phyloP scores from a whole-genome alignment of 2,888 invertebrate genomes.

The Drosophila barbarae region DNA sequence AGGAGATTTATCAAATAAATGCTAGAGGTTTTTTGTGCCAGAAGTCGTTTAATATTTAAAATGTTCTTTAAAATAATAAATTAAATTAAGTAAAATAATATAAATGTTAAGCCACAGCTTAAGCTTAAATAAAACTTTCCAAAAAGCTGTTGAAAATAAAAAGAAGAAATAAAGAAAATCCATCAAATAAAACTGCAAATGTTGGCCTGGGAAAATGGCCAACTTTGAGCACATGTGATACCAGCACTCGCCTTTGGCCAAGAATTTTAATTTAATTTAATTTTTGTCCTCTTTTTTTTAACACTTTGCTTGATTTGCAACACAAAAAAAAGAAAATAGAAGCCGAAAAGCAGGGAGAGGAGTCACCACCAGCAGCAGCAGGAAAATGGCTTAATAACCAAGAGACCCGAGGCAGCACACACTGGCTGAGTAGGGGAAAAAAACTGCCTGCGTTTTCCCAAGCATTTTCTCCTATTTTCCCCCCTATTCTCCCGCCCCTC shows the following conservation, averaged over 20 bases:
- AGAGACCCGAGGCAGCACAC: constrained; percentile 29
- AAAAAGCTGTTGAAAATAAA: neutral
- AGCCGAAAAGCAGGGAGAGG: neutral
- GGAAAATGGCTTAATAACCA: constrained; percentile 43
- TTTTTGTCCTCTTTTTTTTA: constrained; percentile 19
- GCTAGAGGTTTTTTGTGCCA: neutral
- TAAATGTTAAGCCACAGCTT: neutral
- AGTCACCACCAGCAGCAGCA: constrained; percentile 2
- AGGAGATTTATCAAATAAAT: neutral
- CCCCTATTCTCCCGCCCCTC: neutral
- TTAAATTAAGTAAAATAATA: neutral
- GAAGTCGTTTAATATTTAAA: neutral
- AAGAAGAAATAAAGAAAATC: constrained; percentile 1
- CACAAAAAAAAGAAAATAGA: constrained; percentile 1
- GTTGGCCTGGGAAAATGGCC: constrained; percentile 24
- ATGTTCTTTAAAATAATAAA: neutral
- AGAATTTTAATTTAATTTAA: constrained; percentile 44
- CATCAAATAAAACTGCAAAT: constrained; percentile 11
- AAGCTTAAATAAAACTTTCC: neutral
- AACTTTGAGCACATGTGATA: constrained; percentile 34
- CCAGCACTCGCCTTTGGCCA: constrained; percentile 20
- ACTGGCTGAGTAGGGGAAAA: constrained; percentile 7
- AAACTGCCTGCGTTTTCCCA: constrained; percentile 4
- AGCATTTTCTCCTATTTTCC: constrained; percentile 7
- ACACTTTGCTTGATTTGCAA: constrained; percentile 42